Percentiles rank a stretch among this genome's conserved stretches.
phyloP scores from a whole-genome alignment of 2,113 vertebrate genomes.

The Lucifuga dentata region DNA sequence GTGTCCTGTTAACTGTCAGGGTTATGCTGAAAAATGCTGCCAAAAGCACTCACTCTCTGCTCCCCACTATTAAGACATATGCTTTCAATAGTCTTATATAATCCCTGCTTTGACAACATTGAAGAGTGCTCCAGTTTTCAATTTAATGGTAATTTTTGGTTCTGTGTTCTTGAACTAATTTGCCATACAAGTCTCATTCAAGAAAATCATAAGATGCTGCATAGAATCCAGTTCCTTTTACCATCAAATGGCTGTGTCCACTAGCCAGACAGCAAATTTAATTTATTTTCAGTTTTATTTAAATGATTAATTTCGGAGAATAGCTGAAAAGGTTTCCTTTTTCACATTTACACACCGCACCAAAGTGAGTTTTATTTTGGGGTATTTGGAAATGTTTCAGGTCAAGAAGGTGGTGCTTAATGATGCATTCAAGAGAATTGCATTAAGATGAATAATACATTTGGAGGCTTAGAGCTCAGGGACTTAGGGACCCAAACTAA shows the following conservation, averaged over 20 bases:
- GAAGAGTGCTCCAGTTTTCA: conserved; percentile 41
- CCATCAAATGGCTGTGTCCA: conserved; percentile 27
- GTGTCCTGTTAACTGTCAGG: conserved; percentile 38
- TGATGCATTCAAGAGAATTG: conserved; percentile 35
- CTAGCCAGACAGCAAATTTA: conserved; percentile 19
- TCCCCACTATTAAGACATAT: conserved; percentile 60
- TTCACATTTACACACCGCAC: conserved; percentile 18
- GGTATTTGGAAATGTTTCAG: conserved; percentile 25
- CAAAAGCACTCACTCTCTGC: conserved; percentile 41
- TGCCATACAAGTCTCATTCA: conserved; percentile 30
- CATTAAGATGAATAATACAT: conserved; percentile 42
- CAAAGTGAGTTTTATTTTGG: conserved; percentile 24
- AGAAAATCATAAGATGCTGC: conserved; percentile 14
- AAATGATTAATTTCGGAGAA: conserved; percentile 25
- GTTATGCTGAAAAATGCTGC: conserved; percentile 21
- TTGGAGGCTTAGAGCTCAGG: conserved; percentile 32
- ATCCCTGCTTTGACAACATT: conserved; percentile 67
- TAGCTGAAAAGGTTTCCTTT: conserved; percentile 15
- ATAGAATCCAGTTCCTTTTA: conserved; percentile 24
- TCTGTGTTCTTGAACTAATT: conserved; percentile 60
- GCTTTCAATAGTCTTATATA: conserved; percentile 80
- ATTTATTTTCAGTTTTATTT: background rate
- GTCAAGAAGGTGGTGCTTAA: conserved; percentile 23
- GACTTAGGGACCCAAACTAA: conserved; percentile 43
- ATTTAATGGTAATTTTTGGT: conserved; percentile 60